These are phyloP conservation scores for Ornithoptera priamus DNA, from an alignment of 2,888 invertebrate species.

Conservation along the genomic window DNA sequence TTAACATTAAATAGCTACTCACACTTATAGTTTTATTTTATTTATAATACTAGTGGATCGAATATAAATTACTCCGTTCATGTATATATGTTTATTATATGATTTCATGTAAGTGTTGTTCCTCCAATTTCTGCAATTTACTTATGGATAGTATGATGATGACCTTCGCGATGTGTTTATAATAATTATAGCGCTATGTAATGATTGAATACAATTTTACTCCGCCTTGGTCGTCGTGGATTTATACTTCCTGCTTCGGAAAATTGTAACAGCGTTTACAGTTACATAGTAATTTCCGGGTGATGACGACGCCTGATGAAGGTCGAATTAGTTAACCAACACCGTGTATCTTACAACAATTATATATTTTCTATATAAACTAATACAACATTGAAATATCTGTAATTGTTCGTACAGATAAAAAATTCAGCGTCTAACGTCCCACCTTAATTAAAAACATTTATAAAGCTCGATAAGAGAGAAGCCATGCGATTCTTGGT, in stretches of 20 bases:
- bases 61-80: no score
- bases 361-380: slow-evolving; percentile 38
- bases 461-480: no score
- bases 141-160: neutral
- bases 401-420: slow-evolving; percentile 1
- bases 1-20: neutral
- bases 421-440: slow-evolving; percentile 5
- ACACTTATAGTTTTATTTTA: neutral
- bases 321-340: slow-evolving; percentile 58
- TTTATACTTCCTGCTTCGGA: slow-evolving; percentile 74
- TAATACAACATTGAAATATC: slow-evolving; percentile 12
- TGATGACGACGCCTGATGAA: slow-evolving; percentile 66
- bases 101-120: neutral
- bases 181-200: slow-evolving; percentile 28
- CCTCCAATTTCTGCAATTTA: neutral
- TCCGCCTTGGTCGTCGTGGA: slow-evolving; percentile 62
- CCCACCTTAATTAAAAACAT: no score
- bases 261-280: slow-evolving; percentile 72
- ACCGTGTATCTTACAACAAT: slow-evolving; percentile 36
- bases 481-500: neutral
- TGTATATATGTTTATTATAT: no score
- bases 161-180: slow-evolving; percentile 25
- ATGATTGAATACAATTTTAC: slow-evolving; percentile 59
- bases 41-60: no score
- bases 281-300: slow-evolving; percentile 68